Base-by-base conservation (phyloP, 2,888 invertebrate species). In the Agrotis exclamationis region DNA sequence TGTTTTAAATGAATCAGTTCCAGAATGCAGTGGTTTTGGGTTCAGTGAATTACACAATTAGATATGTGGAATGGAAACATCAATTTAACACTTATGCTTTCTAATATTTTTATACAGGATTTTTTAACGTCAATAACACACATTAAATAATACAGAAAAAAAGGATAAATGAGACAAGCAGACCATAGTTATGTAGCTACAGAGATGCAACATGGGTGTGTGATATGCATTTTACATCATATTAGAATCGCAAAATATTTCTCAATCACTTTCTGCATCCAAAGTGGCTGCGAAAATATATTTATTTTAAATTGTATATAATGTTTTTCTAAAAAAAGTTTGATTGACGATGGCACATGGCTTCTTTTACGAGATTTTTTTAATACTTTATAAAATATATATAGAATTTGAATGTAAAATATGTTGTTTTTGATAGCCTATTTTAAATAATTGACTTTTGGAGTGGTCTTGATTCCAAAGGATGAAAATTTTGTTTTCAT, bases 371-470 rank as follows among this genome's bases (percentile, higher is more conserved):
- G 67, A 80, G 60, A 9, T 67, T 71, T 54, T n/a, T 77, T 72
- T 57, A 80, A 91, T 86, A 87, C 70, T 76, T 86, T 90, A 85
- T 81, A 91, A 93, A 94, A 93, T 92, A 92, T 89, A 89, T 89
- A 89, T 82, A 86, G 84, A 83, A 86, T 84, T 85, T 73, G 75
- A 86, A 86, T 90, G 85, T 88, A 86, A 88, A 88, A 88, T 83
- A 88, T 82, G 73, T 86, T 76, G 86, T 84, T 69, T 86, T 87
- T 86, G 85, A 88, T 90, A 93, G 89, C 88, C 87, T 93, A 92
- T 89, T 90, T 90, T 89, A 88, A 87, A 88, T 93, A 95, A 95
- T 95, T 95, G 95, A 95, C 95, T 89, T 88, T 88, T 87, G 88
- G 87, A 89, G 90, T 93, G 93, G 93, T 94, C 92, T 89, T 84